A percentile compares a stretch with the other conserved stretches of the same genome.
Conservation (phyloP, 2,113 vertebrate species). For the Brienomyrus longianalis region DNA sequence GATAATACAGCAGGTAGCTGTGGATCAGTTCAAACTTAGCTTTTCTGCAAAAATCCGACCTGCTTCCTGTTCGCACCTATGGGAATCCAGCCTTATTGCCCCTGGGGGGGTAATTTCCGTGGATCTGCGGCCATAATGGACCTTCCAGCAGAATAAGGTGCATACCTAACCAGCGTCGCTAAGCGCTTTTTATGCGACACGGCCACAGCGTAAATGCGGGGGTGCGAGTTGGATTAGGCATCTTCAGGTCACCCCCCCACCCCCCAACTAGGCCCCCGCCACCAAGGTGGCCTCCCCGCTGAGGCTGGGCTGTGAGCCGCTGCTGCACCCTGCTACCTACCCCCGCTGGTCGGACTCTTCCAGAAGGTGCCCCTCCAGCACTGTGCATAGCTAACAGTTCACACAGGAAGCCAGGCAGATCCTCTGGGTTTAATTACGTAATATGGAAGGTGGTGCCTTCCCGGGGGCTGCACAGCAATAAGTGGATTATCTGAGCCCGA, state of each 20-base stretch:
- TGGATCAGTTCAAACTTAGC: background rate
- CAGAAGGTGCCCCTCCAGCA: background rate
- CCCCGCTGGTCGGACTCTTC: background rate
- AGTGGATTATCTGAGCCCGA: background rate
- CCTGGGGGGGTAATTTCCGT: conserved; percentile 29
- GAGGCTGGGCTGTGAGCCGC: background rate
- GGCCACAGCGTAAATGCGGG: conserved; percentile 27
- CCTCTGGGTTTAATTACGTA: background rate
- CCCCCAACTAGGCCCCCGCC: no score
- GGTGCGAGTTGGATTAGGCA: background rate
- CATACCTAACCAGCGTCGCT: conserved; percentile 34
- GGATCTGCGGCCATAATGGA: conserved; percentile 43
- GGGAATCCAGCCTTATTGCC: conserved; percentile 8
- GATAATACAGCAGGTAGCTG: background rate
- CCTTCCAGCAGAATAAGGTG: conserved; percentile 42
- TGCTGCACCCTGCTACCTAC: background rate
- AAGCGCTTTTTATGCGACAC: conserved; percentile 46
- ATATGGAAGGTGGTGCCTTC: background rate
- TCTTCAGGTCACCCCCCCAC: background rate
- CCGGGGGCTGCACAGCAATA: background rate
- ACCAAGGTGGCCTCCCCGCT: background rate
- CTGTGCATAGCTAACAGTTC: background rate
- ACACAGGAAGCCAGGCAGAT: background rate
- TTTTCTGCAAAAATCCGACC: background rate
- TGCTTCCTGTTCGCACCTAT: background rate